Conservation (phyloP, 1,140 invertebrate species). For the Ips typographus region DNA sequence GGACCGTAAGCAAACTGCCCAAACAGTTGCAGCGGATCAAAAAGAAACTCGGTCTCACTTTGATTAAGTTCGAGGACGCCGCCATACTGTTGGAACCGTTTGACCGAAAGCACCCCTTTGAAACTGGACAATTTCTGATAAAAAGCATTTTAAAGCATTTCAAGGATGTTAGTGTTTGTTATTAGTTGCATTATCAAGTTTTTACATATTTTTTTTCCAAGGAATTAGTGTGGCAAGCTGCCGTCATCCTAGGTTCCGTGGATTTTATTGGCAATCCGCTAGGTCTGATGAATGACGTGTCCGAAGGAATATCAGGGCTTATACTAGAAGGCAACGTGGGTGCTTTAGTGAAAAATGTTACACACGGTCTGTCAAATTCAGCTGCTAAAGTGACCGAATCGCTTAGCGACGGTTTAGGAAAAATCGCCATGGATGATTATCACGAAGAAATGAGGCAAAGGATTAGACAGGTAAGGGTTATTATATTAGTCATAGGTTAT, state of each 20-base stretch:
- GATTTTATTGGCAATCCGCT: conserved; percentile 97
- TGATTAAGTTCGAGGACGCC: conserved; percentile 97
- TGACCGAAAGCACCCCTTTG: conserved; percentile 82
- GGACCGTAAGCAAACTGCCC: conserved; percentile 79
- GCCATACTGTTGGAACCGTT: conserved; percentile 89
- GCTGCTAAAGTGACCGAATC: conserved; percentile 90
- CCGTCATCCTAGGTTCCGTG: conserved; percentile 91
- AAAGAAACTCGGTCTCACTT: conserved; percentile 78
- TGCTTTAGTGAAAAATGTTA: conserved; percentile 91
- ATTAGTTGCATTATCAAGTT: neutral
- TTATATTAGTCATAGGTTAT: no score
- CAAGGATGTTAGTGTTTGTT: conserved; percentile 61
- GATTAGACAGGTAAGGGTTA: conserved; percentile 61
- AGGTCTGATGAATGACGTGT: conserved; percentile 93
- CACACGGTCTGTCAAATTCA: conserved; percentile 95
- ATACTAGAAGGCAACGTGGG: conserved; percentile 89
- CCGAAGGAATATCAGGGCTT: conserved; percentile 90
- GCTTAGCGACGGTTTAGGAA: conserved; percentile 86
- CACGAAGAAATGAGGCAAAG: conserved; percentile 84
- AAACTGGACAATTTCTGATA: conserved; percentile 79
- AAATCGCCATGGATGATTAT: conserved; percentile 85
- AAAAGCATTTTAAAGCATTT: conserved; percentile 79
- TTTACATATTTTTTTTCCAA: conserved; percentile 45
- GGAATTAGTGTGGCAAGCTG: conserved; percentile 94
- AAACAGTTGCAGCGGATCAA: conserved; percentile 78